These are phyloP conservation scores for Acipenser oxyrinchus DNA, from an alignment of 2,797 vertebrate genomes.

Conservation along the genomic window DNA sequence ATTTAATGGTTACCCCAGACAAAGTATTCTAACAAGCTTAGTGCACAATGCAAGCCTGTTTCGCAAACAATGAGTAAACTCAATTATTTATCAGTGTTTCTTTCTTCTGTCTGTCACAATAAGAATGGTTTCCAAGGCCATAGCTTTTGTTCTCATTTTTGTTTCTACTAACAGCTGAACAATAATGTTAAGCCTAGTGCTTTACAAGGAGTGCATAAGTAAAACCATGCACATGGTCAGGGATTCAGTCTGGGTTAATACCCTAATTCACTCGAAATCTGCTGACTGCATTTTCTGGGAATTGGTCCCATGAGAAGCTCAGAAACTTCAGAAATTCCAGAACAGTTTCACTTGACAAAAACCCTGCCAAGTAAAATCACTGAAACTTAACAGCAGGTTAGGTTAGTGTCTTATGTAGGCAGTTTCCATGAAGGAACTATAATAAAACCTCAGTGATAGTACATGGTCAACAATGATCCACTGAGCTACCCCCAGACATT, in stretches of 20 bases:
- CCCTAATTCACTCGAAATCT: slow-evolving; percentile 46
- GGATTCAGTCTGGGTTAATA: slow-evolving; percentile 21
- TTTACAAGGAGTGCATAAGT: slow-evolving; percentile 28
- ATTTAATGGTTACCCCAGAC: no score
- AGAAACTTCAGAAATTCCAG: slow-evolving; percentile 32
- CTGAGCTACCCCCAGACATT: no score
- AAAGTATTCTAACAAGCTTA: no score
- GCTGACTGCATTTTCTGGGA: slow-evolving; percentile 22
- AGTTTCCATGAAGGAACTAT: no score
- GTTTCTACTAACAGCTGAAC: slow-evolving; percentile 25
- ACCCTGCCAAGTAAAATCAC: no score
- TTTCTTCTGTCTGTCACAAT: not conserved
- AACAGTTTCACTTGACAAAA: slow-evolving; percentile 11
- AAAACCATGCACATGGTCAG: slow-evolving; percentile 20
- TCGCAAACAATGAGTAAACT: no score
- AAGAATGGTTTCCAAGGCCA: slow-evolving; percentile 13
- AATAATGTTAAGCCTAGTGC: slow-evolving; percentile 31
- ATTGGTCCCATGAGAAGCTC: slow-evolving; percentile 36
- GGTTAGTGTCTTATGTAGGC: no score
- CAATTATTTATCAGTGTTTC: no score
- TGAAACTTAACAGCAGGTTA: no score
- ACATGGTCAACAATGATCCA: no score
- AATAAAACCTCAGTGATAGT: no score
- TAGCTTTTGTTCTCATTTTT: slow-evolving; percentile 7
- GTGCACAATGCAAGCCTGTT: no score